Evolutionary conservation across 1,140 invertebrate genomes (phyloP).

Genomic region (Dryas iulia): DNA sequence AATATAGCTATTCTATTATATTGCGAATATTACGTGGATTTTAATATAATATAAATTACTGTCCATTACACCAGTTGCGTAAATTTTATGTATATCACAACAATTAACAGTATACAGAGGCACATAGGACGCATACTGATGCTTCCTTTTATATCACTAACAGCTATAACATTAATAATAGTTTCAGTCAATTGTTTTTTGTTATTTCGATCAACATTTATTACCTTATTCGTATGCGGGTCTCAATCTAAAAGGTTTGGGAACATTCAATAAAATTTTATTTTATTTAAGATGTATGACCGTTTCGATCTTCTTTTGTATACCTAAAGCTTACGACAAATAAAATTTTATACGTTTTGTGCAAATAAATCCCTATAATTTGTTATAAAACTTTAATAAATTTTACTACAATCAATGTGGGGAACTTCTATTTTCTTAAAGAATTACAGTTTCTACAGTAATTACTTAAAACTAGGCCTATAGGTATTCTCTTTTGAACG

Average conservation of each 20-base stretch:
- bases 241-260: slow-evolving; percentile 55
- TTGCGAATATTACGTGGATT: not conserved
- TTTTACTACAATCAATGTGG: not conserved
- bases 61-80: not conserved
- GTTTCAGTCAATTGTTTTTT: slow-evolving; percentile 59
- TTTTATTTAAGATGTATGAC: slow-evolving; percentile 51
- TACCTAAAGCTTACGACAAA: slow-evolving; percentile 3
- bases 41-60: not conserved
- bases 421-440: too few relatives aligned
- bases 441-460: not conserved
- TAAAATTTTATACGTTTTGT: not conserved
- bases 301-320: slow-evolving; percentile 16
- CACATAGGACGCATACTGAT: not conserved
- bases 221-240: slow-evolving; percentile 67
- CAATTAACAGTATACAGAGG: not conserved
- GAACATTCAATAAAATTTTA: slow-evolving; percentile 62
- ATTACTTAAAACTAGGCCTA: not conserved
- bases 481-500: not conserved
- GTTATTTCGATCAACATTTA: slow-evolving; percentile 61
- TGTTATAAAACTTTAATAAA: not conserved
- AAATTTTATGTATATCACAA: not conserved
- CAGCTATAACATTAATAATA: slow-evolving; percentile 50
- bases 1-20: not conserved
- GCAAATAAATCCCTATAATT: not conserved
- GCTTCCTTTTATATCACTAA: slow-evolving; percentile 28